Base-by-base conservation (phyloP, 2,888 invertebrate genomes). In the Chrysotoxum bicinctum region DNA sequence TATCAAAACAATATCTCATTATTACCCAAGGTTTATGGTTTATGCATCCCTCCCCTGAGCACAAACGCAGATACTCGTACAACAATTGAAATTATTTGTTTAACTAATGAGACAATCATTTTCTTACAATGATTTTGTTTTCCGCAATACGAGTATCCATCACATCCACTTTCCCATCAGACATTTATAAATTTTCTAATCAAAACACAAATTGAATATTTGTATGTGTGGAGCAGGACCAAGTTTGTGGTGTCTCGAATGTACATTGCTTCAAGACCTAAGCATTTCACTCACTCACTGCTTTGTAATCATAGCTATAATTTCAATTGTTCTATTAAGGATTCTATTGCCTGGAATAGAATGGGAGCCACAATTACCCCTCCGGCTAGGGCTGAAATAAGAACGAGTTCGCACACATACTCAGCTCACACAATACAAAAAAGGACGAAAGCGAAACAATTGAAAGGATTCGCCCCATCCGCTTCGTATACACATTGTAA, bases 181-280 rank as follows among this genome's bases (percentile, higher is more conserved):
- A 60, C 76, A 68, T 37, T 56, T 58, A 90, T 88, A 91, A 89
- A 89, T 90, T 91, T 91, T 89, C 91, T 91, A 91, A 91, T 91
- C 91, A 91, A 91, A 91, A 91, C 91, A 90, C 90, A 91, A 91
- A 91, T 91, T 91, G 90, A 89, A 89, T 89, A 72, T 78, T 87
- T 14, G 14, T 16, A 10, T 37, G n/a, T 37, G 9, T 37, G 16
- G 45, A 60, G 14, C 21, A 26, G 23, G 78, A 50, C 54, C 26
- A 72, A 75, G 75, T 72, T 68, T 43, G n/a, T n/a, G 21, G 26
- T 26, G 60, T 32, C 54, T 19, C 26, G 19, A 30, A 30, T 30
- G 19, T 19, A 19, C 5, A 10, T 40, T 40, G 32, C 58, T 60
- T n/a, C 50, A 37, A 50, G 19, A 26, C 23, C 16, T 32, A 50